Conservation (phyloP, 2,888 invertebrate genomes). For the Corythucha ciliata region DNA sequence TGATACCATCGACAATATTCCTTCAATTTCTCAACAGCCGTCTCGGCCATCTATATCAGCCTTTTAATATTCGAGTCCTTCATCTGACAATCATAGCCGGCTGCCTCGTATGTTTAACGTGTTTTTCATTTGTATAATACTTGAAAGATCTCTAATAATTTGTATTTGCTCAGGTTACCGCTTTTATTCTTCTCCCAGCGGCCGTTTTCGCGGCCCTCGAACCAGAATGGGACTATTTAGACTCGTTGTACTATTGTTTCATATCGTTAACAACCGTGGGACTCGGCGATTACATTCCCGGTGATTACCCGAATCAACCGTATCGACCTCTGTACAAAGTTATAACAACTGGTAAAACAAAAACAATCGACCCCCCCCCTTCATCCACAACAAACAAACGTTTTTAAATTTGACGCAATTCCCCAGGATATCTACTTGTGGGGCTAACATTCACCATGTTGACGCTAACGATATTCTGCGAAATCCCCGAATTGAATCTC, state of each 20-base stretch:
- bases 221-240: constrained; percentile 72
- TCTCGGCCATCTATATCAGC: constrained; percentile 59
- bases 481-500: constrained; percentile 79
- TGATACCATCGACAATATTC: constrained; percentile 62
- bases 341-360: constrained; percentile 58
- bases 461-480: constrained; percentile 73
- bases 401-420: constrained; percentile 23
- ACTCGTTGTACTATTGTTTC: constrained; percentile 85
- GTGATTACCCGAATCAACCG: constrained; percentile 65
- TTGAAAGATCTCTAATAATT: neutral
- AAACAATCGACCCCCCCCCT: neutral
- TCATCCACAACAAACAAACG: neutral
- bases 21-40: constrained; percentile 59
- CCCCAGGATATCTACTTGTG: constrained; percentile 65
- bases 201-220: constrained; percentile 64
- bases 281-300: constrained; percentile 81
- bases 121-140: too few species aligned
- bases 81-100: constrained; percentile 57
- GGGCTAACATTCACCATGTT: constrained; percentile 80
- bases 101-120: constrained; percentile 39
- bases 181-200: constrained; percentile 65
- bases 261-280: constrained; percentile 84
- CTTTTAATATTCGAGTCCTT: constrained; percentile 64
- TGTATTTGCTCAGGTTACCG: constrained; percentile 13
- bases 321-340: constrained; percentile 75